Base-by-base conservation (phyloP, 2,888 invertebrate species). In the Nomada lathburiana region DNA sequence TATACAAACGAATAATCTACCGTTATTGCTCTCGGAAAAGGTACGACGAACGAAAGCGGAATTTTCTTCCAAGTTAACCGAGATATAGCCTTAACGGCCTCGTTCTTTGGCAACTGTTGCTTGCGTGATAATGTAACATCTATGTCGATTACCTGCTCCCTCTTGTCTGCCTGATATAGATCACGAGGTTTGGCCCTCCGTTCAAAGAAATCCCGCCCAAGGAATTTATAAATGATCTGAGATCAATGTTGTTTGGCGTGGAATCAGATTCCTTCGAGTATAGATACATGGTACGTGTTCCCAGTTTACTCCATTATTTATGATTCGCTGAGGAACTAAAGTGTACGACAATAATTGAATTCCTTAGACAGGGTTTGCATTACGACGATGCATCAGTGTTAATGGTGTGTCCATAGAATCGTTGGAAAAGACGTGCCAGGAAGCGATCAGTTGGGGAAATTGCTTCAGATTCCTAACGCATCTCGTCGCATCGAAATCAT, bases 371-470 rank as follows among this genome's bases (percentile, higher is more conserved):
- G 92, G 92, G 18, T 94, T 93, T 76, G 77, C 67, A 36, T 86
- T 93, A 47, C 76, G 87, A 29, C 86, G 86, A 73, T 90, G 92
- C 71, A 86, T 89, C 42, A 87, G 81, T 20, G 83, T 93, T 52
- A 76, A 83, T 18, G 90, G 90, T 20, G 75, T 92, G 44, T 90
- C 90, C 70, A 76, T 85, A 42, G 87, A 90, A 50, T 85, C 91
- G 2, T 67, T 94, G 62, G 85, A 86, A 42, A 86, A 88, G 63
- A 82, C 89, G 16, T 92, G 90, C 57, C 80, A 76, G 42, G 90
- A 92, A 62, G 84, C 91, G 5, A 89, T 89, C 26, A 74, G 86
- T 36, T 94, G 93, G 92, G 93, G 93, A n/a, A 93, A 91, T n/a
- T 93, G 92, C 82, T 93, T 91, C 78, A 93, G 81, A 78, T 88